Percentiles rank a stretch among this genome's conserved stretches.
phyloP scores from a whole-genome alignment of 2,888 invertebrate genomes.

The Pseudococcus viburni region DNA sequence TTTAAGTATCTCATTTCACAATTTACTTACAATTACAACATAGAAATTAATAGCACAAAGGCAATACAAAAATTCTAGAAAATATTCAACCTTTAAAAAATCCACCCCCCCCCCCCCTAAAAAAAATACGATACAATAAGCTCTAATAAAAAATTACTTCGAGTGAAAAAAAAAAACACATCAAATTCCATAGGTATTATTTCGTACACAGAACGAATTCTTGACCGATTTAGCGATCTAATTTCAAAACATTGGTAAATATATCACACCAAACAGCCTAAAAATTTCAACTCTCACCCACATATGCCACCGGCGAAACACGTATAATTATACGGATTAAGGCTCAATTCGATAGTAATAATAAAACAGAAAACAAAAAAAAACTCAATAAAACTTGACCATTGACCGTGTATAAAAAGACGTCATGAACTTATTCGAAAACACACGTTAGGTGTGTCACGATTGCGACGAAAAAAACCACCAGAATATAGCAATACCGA shows the following conservation, averaged over 20 bases:
- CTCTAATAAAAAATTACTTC: background rate
- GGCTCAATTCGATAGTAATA: conserved; percentile 8
- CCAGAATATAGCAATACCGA: background rate
- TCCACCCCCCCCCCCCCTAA: background rate
- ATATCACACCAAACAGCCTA: background rate
- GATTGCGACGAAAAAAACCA: background rate
- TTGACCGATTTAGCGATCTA: conserved; percentile 1
- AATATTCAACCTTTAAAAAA: background rate
- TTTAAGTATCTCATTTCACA: too few relatives aligned
- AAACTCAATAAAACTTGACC: conserved; percentile 52
- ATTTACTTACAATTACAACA: too few relatives aligned
- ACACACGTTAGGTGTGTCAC: background rate
- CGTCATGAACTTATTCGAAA: conserved; percentile 31
- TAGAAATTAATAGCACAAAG: too few relatives aligned
- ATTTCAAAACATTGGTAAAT: background rate
- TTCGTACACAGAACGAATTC: background rate
- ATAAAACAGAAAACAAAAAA: background rate
- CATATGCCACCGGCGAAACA: conserved; percentile 11
- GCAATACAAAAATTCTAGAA: too few relatives aligned
- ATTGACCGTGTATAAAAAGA: conserved; percentile 29
- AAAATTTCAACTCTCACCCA: conserved; percentile 29
- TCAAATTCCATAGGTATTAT: background rate
- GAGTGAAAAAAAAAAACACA: background rate
- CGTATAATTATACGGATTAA: conserved; percentile 28
- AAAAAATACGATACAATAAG: background rate